Conservation (phyloP, 2,797 vertebrate species). For the Mormyrops attenuatus region DNA sequence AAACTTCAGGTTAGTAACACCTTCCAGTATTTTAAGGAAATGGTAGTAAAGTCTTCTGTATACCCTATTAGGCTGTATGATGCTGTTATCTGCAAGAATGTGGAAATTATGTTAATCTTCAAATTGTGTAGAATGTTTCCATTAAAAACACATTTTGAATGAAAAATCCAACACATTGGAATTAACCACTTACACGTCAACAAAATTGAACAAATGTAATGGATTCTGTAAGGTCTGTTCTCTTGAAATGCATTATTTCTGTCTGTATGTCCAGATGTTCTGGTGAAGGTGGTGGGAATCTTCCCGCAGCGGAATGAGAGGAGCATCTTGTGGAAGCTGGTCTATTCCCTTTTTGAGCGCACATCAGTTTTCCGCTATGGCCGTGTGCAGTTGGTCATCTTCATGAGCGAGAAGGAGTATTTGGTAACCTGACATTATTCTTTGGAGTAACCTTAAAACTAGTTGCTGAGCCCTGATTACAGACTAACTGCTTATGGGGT, state of each 20-base stretch:
- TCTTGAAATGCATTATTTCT: background rate
- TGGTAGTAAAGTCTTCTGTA: no score
- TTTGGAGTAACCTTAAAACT: background rate
- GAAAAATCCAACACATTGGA: background rate
- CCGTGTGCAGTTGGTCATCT: constrained; percentile 81
- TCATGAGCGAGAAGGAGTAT: constrained; percentile 79
- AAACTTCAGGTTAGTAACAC: no score
- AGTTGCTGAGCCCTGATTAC: background rate
- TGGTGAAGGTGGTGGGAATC: constrained; percentile 79
- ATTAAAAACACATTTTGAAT: background rate
- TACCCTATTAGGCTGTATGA: background rate
- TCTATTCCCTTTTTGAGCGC: constrained; percentile 73
- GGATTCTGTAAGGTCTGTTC: background rate
- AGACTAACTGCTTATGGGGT: background rate
- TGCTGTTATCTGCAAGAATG: background rate
- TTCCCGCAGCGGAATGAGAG: constrained; percentile 65
- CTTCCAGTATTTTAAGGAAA: no score
- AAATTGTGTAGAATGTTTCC: background rate
- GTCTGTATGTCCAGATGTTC: constrained; percentile 60
- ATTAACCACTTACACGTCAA: background rate
- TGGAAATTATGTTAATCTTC: background rate
- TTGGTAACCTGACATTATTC: constrained; percentile 55
- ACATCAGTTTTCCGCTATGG: constrained; percentile 79
- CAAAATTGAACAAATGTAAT: background rate
- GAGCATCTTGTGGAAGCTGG: constrained; percentile 68